A percentile compares a stretch with the other conserved stretches of the same genome.
Evolutionary conservation across 2,113 vertebrate genomes (phyloP).

Genomic region (Campylomormyrus tamandua): DNA sequence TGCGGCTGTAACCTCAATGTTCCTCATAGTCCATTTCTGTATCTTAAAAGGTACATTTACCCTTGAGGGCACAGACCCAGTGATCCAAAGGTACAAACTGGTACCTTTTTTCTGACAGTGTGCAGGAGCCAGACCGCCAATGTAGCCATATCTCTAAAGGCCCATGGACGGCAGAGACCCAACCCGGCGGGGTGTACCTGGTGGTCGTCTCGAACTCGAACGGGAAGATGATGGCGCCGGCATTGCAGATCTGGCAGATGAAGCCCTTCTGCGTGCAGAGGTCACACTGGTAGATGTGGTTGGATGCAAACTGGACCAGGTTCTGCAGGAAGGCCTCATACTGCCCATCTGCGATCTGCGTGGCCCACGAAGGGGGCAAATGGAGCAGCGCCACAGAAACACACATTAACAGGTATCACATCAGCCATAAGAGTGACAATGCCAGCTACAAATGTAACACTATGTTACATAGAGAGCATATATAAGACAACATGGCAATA

Average conservation of each 20-base stretch:
- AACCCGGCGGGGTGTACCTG: slow-evolving; percentile 55
- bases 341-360: slow-evolving; percentile 68
- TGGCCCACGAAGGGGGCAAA: slow-evolving; percentile 1
- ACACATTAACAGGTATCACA: background rate
- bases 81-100: no score
- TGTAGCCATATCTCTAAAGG: background rate
- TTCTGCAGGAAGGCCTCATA: slow-evolving; percentile 69
- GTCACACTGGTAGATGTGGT: slow-evolving; percentile 81
- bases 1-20: no score
- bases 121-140: background rate
- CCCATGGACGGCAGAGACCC: background rate
- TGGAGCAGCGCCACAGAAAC: background rate
- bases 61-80: no score
- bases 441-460: background rate
- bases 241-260: slow-evolving; percentile 88
- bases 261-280: slow-evolving; percentile 90
- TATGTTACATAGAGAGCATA: background rate
- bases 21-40: no score
- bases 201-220: slow-evolving; percentile 84
- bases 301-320: slow-evolving; percentile 67
- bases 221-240: slow-evolving; percentile 80
- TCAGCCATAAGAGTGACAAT: background rate
- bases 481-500: background rate
- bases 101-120: background rate
- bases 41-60: no score